Conservation (phyloP, 2,113 vertebrate genomes). For the Chamaetylas fuelleborni region DNA sequence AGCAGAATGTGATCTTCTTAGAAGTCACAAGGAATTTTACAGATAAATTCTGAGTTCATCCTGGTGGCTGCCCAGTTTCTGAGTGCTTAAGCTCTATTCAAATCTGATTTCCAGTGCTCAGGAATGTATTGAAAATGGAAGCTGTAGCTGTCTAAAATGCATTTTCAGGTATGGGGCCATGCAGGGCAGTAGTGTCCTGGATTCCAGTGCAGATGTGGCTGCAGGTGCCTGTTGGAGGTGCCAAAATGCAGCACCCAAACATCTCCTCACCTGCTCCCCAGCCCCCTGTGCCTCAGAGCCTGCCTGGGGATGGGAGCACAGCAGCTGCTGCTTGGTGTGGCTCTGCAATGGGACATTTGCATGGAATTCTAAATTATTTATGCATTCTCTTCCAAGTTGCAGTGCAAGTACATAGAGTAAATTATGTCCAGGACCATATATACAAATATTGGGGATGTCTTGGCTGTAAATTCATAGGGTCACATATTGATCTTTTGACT, state of each 20-base stretch:
- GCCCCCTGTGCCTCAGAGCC: fast-evolving
- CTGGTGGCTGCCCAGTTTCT: background rate
- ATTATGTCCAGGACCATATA: background rate
- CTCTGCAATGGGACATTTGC: background rate
- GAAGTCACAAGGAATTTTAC: background rate
- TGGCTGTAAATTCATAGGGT: background rate
- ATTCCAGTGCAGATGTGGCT: background rate
- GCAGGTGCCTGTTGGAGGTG: background rate
- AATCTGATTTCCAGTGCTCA: background rate
- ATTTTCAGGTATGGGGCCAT: background rate
- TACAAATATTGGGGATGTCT: background rate
- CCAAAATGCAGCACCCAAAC: fast-evolving
- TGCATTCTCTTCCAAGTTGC: background rate
- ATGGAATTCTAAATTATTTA: background rate
- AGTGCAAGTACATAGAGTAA: background rate
- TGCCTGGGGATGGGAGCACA: background rate
- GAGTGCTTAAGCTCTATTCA: background rate
- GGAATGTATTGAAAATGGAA: background rate
- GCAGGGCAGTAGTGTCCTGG: background rate
- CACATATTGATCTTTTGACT: constrained; percentile 7
- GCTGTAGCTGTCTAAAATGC: background rate
- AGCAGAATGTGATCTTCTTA: background rate
- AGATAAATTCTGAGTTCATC: background rate
- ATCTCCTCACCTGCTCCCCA: fast-evolving
- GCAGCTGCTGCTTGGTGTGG: fast-evolving